Base-by-base conservation (phyloP, 1,140 invertebrate genomes). In the Delia radicum region DNA sequence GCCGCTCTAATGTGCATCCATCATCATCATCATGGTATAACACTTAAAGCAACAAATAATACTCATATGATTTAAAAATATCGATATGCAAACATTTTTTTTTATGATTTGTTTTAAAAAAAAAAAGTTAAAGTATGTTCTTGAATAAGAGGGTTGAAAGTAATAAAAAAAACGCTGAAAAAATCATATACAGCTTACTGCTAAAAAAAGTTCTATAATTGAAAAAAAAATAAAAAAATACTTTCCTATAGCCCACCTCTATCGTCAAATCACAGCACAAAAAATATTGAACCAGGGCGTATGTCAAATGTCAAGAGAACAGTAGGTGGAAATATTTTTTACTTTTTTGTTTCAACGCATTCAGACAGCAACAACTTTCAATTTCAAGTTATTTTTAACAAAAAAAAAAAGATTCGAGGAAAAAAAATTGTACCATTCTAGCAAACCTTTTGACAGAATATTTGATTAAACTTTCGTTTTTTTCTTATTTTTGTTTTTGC, bases 361-460 rank as follows among this genome's bases (percentile, higher is more conserved):
- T 55, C n/a, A 55, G 48, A 18, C 48, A 24, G 48, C n/a, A 21
- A 6, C 18, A 55, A 55, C 48, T 55, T 55, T 55, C 48, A 55
- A 55, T 55, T 55, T 55, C n/a, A 55, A 7, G 18, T 55, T 21
- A 0, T 55, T 55, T 46, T 46, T 55, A 21, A 8, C 24, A 55
- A 55, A 18, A 55, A 55, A 55, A 55, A n/a, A 24, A 48, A 48
- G n/a, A 10, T 48, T 13, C n/a, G n/a, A n/a, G 18, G 48, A n/a
- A 55, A 6, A 55, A 55, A 55, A 21, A 55, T 55, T 55, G 21
- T 10, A 55, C 48, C 48, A 55, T 55, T n/a, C 4, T 24, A 8
- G n/a, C n/a, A 55, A 55, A 55, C n/a, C 48, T 55, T 55, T 55
- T 55, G 48, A 55, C 48, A 55, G 48, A 15, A 55, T 55, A 55